phyloP scores from a whole-genome alignment of 2,888 invertebrate species.

The Trissoscelio sp. region DNA sequence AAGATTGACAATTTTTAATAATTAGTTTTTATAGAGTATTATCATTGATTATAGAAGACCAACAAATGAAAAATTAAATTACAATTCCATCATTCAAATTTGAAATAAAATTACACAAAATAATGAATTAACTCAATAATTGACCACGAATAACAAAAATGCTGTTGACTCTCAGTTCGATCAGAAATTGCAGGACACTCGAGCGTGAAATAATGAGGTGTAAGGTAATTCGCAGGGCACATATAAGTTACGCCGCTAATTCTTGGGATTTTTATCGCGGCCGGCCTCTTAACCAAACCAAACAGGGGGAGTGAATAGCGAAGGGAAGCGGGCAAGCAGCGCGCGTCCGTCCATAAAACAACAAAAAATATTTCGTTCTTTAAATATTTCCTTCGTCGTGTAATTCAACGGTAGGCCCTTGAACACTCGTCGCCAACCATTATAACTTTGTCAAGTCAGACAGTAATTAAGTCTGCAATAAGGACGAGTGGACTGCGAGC shows the following conservation, averaged over 20 bases:
- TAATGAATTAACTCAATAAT: no score
- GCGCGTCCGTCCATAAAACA: constrained; percentile 26
- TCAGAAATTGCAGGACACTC: constrained; percentile 30
- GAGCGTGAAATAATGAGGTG: constrained; percentile 36
- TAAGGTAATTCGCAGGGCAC: constrained; percentile 25
- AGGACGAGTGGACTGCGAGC: constrained; percentile 81
- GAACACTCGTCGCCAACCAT: constrained; percentile 80
- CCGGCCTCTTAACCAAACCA: constrained; percentile 51
- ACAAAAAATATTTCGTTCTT: constrained; percentile 60
- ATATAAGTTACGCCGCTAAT: constrained; percentile 42
- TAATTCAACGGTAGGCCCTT: constrained; percentile 55
- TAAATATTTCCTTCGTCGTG: constrained; percentile 63
- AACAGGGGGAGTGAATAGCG: constrained; percentile 31
- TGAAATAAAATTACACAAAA: no score
- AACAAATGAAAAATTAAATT: no score
- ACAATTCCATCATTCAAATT: no score
- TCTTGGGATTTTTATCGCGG: constrained; percentile 47
- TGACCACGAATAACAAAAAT: no score
- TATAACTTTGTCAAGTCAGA: constrained; percentile 82
- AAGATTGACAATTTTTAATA: no score
- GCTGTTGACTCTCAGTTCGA: constrained; percentile 17
- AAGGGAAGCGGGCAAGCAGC: constrained; percentile 29
- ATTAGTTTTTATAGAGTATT: no score
- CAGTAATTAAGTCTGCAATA: constrained; percentile 83
- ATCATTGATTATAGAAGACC: no score